Percentiles rank a stretch among this genome's conserved stretches.
Evolutionary conservation across 2,797 vertebrate species (phyloP).

Genomic region (Cirrhinus molitorella): DNA sequence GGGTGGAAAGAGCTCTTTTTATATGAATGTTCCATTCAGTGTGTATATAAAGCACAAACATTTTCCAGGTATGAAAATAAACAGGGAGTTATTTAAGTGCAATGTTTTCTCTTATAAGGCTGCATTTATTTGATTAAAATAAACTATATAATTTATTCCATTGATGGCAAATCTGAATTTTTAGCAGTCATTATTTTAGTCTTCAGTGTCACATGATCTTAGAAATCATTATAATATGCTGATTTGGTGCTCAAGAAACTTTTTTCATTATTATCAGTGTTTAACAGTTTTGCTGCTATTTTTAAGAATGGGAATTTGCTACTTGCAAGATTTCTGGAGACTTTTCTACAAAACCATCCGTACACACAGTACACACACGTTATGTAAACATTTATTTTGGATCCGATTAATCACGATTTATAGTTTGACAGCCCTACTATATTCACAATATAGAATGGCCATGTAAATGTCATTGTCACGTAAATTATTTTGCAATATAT

Average conservation of each 20-base stretch:
- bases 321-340: neutral
- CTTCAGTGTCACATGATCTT: neutral
- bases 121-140: neutral
- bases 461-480: too few relatives aligned
- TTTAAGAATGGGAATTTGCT: neutral
- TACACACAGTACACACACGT: too few relatives aligned
- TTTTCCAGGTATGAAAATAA: neutral
- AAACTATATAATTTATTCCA: neutral
- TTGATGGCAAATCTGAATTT: neutral
- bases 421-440: too few relatives aligned
- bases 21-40: slow-evolving; percentile 1
- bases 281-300: neutral
- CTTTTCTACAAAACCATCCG: neutral
- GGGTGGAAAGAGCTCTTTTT: neutral
- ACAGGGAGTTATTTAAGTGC: neutral
- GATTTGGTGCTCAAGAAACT: neutral
- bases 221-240: neutral
- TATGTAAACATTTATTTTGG: too few relatives aligned
- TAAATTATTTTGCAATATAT: too few relatives aligned
- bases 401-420: too few relatives aligned
- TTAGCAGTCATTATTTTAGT: neutral
- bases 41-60: neutral
- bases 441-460: too few relatives aligned
- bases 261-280: neutral
- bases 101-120: neutral